Evolutionary conservation across 2,113 vertebrate genomes (phyloP), one percentile per base, ranked within the genome.

Genomic region (Myxocyprinus asiaticus): DNA sequence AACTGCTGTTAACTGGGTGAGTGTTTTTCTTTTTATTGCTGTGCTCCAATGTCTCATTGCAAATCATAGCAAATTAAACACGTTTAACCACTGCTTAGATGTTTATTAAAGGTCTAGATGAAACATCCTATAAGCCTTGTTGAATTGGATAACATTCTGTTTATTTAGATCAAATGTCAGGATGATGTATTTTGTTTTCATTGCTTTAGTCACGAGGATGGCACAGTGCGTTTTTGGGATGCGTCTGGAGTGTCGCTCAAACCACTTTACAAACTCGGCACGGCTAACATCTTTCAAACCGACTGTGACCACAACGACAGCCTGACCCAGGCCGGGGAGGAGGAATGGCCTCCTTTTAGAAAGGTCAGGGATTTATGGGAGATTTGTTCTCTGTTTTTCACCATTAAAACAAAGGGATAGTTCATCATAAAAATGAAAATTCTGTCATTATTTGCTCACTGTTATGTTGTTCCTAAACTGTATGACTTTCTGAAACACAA

Each of bases 321-420:
- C 87, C 88, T 94, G 89, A 94, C 91, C 80, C 96, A 95, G 85
- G 88, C 88, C 0, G 70, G 91, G 0, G 97, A 99, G 77, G 98
- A 98, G 15, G 97, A 98, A 73, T 99, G 98, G 98, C 98, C 98
- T 0, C 98, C 98, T 0, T 99, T 99, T 90, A 95, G 95, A 82
- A 99, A 99, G 96, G 98, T 98, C 88, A 83, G 87, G 22, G 22
- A 33, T 33, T 33, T 33, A 33, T 33, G 22, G 22, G 22, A 33
- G 22, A 33, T 33, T 33, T 33, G 3, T 33, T 33, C 22, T 33
- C 22, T 33, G 22, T 33, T 33, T 33, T 33, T 33, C 22, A 33
- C 22, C 22, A 33, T 33, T 33, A 33, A 33, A 33, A 33, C 22
- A 33, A 33, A 33, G 3, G 22, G 22, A 33, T 33, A 33, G 22